Evolutionary conservation across 2,797 vertebrate species (phyloP), one percentile per base, ranked within the genome.

Genomic region (Hippopotamyrus pictus): DNA sequence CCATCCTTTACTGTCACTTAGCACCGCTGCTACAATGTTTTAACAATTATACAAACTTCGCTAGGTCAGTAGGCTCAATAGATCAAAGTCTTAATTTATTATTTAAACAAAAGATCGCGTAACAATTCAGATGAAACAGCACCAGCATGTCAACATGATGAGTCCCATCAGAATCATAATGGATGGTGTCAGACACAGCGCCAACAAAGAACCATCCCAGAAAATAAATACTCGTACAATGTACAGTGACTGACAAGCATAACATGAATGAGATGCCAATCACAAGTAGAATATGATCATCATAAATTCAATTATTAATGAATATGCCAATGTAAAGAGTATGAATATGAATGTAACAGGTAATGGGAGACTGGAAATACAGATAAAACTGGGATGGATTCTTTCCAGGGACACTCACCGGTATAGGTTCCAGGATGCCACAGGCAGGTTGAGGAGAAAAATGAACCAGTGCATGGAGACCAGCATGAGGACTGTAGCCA

Each of bases 391-490:
- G 2, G 73, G 73, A 73, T 37, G 25, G 65, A 29, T 44, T n/a
- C 33, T 44, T 79, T 79, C 37, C 37, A 8, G 17, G 73, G 37
- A 17, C 14, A 44, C 73, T 79, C 14, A 99, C 98, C 98, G 97
- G 90, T 99, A 99, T 88, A 99, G 94, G 93, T 99, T 97, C 98
- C 98, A 99, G 2, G 94, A 94, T 85, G 98, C 97, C 91, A 99
- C 97, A 14, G 99, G 99, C 69, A 99, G 90, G 94, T 99, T 99
- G 92, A 99, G 97, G 44, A 99, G 96, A 90, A 99, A 97, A 94
- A 99, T 97, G 94, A 99, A 99, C 98, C 99, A 99, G 95, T 99
- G 99, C 96, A 98, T 94, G 41, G 98, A 99, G 88, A 98, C 93
- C 48, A 99, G 92, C 99, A 99, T 99, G 89, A 99, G 92, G 88